phyloP scores from a whole-genome alignment of 2,797 vertebrate genomes.

The Sebastes goodei region DNA sequence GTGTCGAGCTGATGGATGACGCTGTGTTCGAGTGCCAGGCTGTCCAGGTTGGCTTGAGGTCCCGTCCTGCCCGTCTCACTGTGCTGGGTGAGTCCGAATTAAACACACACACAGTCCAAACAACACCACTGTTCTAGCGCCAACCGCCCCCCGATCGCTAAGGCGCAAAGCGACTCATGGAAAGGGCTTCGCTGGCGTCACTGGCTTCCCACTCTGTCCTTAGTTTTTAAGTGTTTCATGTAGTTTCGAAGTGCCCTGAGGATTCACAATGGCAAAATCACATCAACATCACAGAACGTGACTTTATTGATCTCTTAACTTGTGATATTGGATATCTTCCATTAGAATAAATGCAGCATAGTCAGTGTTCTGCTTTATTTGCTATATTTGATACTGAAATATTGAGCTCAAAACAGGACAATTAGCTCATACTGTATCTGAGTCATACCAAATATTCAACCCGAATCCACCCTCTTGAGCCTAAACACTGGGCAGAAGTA shows the following conservation, averaged over 20 bases:
- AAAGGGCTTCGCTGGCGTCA: background rate
- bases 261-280: background rate
- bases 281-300: background rate
- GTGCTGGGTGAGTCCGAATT: slow-evolving; percentile 89
- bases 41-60: slow-evolving; percentile 95
- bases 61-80: slow-evolving; percentile 93
- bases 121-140: background rate
- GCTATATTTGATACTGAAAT: background rate
- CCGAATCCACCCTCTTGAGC: background rate
- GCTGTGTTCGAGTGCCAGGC: slow-evolving; percentile 98
- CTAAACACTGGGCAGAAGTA: background rate
- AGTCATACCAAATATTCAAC: background rate
- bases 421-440: background rate
- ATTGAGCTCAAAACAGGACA: background rate
- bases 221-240: background rate
- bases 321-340: background rate
- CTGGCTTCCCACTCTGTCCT: background rate
- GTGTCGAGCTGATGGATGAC: slow-evolving; percentile 94
- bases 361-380: background rate
- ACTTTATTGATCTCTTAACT: background rate
- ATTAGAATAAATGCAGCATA: background rate
- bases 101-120: slow-evolving; percentile 29
- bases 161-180: slow-evolving; percentile 4
- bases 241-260: background rate
- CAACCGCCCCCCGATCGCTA: background rate